Base-by-base conservation (phyloP, 2,113 vertebrate species). In the Misgurnus mizolepis region DNA sequence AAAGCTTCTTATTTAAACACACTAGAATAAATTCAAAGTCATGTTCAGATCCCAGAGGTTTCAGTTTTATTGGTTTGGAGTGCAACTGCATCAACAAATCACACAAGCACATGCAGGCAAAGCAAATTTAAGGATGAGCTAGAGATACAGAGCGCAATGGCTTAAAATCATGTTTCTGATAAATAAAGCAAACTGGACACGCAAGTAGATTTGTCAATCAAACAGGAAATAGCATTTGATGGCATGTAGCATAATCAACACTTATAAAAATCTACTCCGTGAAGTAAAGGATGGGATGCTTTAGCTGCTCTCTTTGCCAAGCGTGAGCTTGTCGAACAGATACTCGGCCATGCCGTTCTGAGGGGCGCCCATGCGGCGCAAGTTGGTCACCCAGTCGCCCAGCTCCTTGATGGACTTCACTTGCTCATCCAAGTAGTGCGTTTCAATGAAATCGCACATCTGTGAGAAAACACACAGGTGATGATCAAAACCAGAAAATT, bases 401-500 rank as follows among this genome's bases (percentile, higher is more conserved):
- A 99, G 88, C 81, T 98, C 93, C 84, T 99, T 99, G 88, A 99
- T 99, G 85, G 97, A 88, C 76, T 98, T 97, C 76, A 99, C 96
- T 89, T 99, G 97, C 85, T 99, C 96, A 4, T 97, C 94, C 93
- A 99, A 92, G 91, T 95, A 99, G 89, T 99, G 95, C 0, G 95
- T 96, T 92, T 99, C 97, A 8, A 98, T 91, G 93, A 98, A 98
- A 83, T 98, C 97, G 62, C 96, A 98, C 91, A 99, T 58, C 96
- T 98, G 87, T 7, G 67, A 18, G 79, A 49, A 79, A 45, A 22
- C 34, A 2, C 55, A 10, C 27, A 22, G 7, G 47, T 14, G 5
- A 6, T 6, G 34, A 67, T 53, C 22, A 55, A 34, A 18, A 17
- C 2, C 5, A 6, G 69, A n/a, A n/a, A 72, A 7, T 7, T 17